A percentile compares a stretch with the other conserved stretches of the same genome.
These are phyloP conservation scores for Ptyas mucosa DNA, from an alignment of 2,113 vertebrate genomes.

Conservation along the genomic window DNA sequence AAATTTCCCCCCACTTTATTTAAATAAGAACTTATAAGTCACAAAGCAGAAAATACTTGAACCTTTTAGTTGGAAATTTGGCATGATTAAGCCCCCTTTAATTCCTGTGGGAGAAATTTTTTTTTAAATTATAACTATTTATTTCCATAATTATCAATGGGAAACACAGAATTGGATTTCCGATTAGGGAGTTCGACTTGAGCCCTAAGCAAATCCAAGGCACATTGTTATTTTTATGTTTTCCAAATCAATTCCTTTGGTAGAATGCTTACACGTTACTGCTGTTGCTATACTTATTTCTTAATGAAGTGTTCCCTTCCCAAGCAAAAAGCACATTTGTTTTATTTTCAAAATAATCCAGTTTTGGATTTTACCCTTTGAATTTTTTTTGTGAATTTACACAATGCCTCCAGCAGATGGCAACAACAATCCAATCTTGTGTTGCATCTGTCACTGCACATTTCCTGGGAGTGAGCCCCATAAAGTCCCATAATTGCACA, in stretches of 20 bases:
- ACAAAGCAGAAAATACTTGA: neutral
- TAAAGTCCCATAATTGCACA: neutral
- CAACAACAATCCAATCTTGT: neutral
- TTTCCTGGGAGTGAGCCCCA: neutral
- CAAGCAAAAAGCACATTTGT: neutral
- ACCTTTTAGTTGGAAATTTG: neutral
- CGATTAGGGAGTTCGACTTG: neutral
- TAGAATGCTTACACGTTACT: neutral
- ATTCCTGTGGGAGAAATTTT: neutral
- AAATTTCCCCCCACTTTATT: neutral
- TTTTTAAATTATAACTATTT: neutral
- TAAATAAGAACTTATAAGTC: neutral
- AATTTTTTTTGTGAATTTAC: neutral
- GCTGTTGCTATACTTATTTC: neutral
- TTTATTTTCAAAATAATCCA: neutral
- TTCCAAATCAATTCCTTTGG: neutral
- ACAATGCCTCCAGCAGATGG: conserved; percentile 20
- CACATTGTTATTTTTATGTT: neutral
- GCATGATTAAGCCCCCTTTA: neutral
- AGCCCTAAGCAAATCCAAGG: neutral
- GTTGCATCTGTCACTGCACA: neutral
- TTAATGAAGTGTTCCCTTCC: neutral
- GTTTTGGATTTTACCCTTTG: neutral
- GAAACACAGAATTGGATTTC: neutral
- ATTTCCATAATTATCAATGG: neutral